Evolutionary conservation across 2,888 invertebrate genomes (phyloP).

Genomic region (Eilema griseolum): DNA sequence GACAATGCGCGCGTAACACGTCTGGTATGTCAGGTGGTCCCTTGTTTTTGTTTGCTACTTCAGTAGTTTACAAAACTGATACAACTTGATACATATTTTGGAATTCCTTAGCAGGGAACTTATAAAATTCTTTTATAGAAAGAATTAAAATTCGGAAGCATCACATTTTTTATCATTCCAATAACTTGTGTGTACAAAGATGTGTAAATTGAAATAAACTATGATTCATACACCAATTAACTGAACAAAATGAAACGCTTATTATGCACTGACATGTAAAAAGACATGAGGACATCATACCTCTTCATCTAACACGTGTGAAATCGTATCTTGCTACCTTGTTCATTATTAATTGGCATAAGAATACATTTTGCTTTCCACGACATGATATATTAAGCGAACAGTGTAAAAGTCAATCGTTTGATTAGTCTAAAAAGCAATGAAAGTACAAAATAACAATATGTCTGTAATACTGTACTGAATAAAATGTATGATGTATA

Average conservation of each 20-base stretch:
- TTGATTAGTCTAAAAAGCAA: background rate
- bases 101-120: background rate
- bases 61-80: background rate
- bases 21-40: constrained; percentile 1
- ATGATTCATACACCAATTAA: background rate
- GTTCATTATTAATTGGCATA: background rate
- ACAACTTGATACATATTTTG: background rate
- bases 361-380: background rate
- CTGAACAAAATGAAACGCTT: background rate
- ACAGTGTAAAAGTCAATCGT: no score
- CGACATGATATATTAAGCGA: background rate
- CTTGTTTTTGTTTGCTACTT: background rate
- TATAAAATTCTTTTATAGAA: background rate
- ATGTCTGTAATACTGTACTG: background rate
- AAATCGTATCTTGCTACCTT: background rate
- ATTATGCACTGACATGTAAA: background rate
- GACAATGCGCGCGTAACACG: background rate
- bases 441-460: background rate
- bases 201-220: background rate
- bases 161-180: background rate
- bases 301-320: background rate
- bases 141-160: background rate
- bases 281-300: background rate
- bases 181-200: background rate
- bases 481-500: constrained; percentile 6